These are phyloP conservation scores for Bufo bufo DNA, from an alignment of 2,113 vertebrate species.

Conservation along the genomic window DNA sequence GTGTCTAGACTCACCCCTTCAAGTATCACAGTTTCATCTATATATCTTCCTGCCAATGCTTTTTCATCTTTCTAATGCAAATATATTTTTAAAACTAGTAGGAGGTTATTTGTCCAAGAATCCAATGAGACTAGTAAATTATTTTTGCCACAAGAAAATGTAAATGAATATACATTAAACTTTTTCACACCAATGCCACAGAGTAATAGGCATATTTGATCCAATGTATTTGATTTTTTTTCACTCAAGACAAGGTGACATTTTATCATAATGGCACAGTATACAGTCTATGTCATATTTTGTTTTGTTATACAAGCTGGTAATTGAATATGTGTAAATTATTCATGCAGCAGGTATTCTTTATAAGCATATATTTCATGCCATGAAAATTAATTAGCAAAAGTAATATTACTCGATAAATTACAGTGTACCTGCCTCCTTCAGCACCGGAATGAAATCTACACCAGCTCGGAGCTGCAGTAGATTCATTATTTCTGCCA, in stretches of 20 bases:
- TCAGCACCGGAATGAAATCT: too few species aligned
- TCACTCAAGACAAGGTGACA: background rate
- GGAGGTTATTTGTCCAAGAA: background rate
- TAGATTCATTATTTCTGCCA: too few species aligned
- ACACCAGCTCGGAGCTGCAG: too few species aligned
- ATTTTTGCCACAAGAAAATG: background rate
- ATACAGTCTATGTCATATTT: background rate
- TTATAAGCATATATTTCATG: background rate
- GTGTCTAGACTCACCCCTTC: background rate
- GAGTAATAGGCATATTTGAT: background rate
- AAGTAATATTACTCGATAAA: background rate
- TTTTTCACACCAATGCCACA: too few species aligned
- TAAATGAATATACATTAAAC: background rate
- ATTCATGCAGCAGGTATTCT: background rate
- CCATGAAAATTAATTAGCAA: background rate
- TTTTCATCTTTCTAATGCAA: background rate
- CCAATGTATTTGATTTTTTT: background rate
- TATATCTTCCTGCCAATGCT: background rate
- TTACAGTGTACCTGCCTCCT: too few species aligned
- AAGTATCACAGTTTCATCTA: background rate
- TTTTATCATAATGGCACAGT: background rate
- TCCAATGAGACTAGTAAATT: background rate
- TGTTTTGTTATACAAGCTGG: background rate
- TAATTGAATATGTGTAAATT: conserved; percentile 4
- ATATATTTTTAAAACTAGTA: background rate